Evolutionary conservation across 1,140 invertebrate genomes (phyloP), one percentile per base, ranked within the genome.

Genomic region (Neuroterus valhalla): DNA sequence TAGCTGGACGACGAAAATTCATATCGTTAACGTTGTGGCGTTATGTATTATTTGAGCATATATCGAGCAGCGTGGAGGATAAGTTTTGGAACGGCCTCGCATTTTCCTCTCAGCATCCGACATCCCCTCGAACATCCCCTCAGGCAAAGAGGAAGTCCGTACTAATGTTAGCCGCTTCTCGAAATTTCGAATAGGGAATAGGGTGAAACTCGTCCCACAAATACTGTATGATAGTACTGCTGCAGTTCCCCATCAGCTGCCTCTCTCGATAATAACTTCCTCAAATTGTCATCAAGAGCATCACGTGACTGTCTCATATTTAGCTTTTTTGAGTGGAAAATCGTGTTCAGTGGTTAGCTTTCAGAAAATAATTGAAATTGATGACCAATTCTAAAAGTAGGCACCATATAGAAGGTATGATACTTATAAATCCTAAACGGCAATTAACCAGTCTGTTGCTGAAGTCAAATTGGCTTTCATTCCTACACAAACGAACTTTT

Each of bases 151-250:
- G 55, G 55, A 62, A 62, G 55, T 62, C 26, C 10, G 50, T 55
- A 21, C 19, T 23, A 55, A 55, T 55, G 23, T 55, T 55, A 55
- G 23, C 50, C 50, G 23, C 23, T 55, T 12, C 55, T 14, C 5
- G 31, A 55, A 62, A 62, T 62, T 62, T 62, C 15, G 23, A 62
- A 62, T 62, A 26, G 55, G 55, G 23, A 62, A 62, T 62, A 26
- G 55, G 55, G 55, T 62, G 55, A 31, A 62, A 62, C 55, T 62
- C 55, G 5, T 62, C 14, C 23, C 55, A 62, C 55, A 62, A 62
- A 62, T 12, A 26, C 23, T 31, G 55, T n/a, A 62, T 31, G 14
- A 31, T 38, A 62, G 17, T 46, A 45, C 45, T 3, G 45, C 17
- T 46, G 17, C 3, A 45, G n/a, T 17, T 17, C 19, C 48, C 48